Base-by-base conservation (phyloP, 2,797 vertebrate genomes). In the Discoglossus pictus region DNA sequence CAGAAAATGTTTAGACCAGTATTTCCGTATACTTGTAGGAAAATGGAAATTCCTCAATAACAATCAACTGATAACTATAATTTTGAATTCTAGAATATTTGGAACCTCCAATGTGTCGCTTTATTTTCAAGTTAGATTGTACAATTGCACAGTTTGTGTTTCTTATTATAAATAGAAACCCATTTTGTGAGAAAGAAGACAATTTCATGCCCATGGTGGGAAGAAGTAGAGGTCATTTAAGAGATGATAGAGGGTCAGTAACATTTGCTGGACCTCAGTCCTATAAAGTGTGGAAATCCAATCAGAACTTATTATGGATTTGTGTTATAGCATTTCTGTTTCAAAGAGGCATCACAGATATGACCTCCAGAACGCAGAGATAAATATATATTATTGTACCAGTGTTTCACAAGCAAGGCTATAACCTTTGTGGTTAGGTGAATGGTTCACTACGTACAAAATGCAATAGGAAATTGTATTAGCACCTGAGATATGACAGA, bases 401-500 rank as follows among this genome's bases (percentile, higher is more conserved):
- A 61, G 31, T 25, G 12, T 40, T 55, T 46, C 47, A 52, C 39
- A 55, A 31, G 40, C 27, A 61, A 34, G 46, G 58, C 50, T 53
- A 20, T 47, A 61, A 69, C 56, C 31, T 69, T 39, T 51, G 31
- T 52, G 18, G 40, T 15, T 48, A 16, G 23, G 21, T 34, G 50
- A 48, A 48, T 16, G 17, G 16, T 43, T 69, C 13, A 56, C 11
- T 18, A 21, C 7, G 23, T 39, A 36, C 36, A 44, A 61, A 61
- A 61, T 42, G 23, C 21, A 48, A 42, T 55, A 54, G 24, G 58
- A 61, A 17, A 62, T 62, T 11, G 50, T 50, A 62, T 70, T 52
- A 62, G 58, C 50, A 61, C 20, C 48, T 24, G 20, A 35, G 42
- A 61, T 61, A 61, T n/a, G 50, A 54, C 23, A 59, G 47, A 39